Evolutionary conservation across 2,113 vertebrate species (phyloP), one percentile per base, ranked within the genome.

Genomic region (Rhabdornis inornatus): DNA sequence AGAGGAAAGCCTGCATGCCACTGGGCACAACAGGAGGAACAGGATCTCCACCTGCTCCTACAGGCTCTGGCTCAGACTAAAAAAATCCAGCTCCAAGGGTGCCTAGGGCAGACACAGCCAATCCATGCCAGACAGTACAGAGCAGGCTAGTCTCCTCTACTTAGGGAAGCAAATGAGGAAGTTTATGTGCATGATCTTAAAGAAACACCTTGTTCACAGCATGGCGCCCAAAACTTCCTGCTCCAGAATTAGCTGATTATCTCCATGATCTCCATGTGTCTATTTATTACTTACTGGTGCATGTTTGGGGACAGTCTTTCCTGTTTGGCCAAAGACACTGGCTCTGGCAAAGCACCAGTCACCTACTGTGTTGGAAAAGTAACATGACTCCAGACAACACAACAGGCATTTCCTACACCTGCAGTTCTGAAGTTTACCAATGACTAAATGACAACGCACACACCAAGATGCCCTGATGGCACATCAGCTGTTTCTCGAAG

Each of bases 201-300:
- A 81, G 50, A 77, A 83, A 63, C 7, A 24, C 14, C 74, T 66
- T 0, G 0, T 15, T 86, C 64, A 19, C 82, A 89, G n/a, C 27
- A 13, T 0, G 23, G 27, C 7, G 7, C 14, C 33, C 1, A 0
- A 69, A 64, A 45, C 40, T 28, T 4, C 11, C 59, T 13, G 4
- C 45, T 57, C 30, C 53, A 52, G 31, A 50, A 71, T 31, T 22
- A 71, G 30, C 56, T 52, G 27, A 18, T 71, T 14, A 83, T 80
- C 66, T 63, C 49, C 61, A 31, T 2, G 8, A 24, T 49, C 63
- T 81, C 49, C n/a, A 30, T 33, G 64, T 45, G 28, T 53, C 35
- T 76, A 6, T 31, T 80, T n/a, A 31, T 37, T n/a, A 44, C n/a
- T 40, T 50, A 42, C 60, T 31, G 22, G 13, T 23, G 1, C 25